A percentile compares a stretch with the other conserved stretches of the same genome.
Conservation (phyloP, 2,888 invertebrate species). For the Antheraea yamamai region DNA sequence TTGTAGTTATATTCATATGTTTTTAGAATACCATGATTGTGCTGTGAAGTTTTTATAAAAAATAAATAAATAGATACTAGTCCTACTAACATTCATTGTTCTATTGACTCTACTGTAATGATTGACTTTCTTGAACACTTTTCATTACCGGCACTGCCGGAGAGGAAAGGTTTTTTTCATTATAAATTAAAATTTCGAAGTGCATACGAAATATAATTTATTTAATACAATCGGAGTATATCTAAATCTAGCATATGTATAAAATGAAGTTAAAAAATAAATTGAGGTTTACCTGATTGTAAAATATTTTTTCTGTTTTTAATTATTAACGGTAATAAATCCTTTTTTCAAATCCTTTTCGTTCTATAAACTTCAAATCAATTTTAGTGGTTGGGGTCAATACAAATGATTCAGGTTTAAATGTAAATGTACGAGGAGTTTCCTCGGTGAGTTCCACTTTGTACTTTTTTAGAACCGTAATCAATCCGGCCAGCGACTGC, state of each 20-base stretch:
- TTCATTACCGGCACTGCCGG: no score
- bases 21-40: no score
- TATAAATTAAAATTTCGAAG: background rate
- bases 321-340: slow-evolving; percentile 13
- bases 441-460: slow-evolving; percentile 34
- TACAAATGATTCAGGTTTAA: slow-evolving; percentile 31
- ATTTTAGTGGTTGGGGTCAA: slow-evolving; percentile 24
- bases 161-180: no score
- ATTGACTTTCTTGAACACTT: no score
- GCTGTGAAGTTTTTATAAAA: no score
- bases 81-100: no score
- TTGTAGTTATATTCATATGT: no score
- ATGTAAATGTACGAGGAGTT: slow-evolving; percentile 26
- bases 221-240: background rate
- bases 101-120: no score
- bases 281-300: background rate
- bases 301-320: background rate
- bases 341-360: slow-evolving; percentile 23
- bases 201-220: background rate
- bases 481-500: slow-evolving; percentile 40
- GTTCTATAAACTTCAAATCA: slow-evolving; percentile 25
- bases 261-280: background rate
- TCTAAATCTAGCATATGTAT: background rate
- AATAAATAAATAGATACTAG: no score
- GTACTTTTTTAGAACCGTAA: slow-evolving; percentile 42